A percentile compares a stretch with the other conserved stretches of the same genome.
phyloP scores from a whole-genome alignment of 2,888 invertebrate species.

The Notodonta dromedarius region DNA sequence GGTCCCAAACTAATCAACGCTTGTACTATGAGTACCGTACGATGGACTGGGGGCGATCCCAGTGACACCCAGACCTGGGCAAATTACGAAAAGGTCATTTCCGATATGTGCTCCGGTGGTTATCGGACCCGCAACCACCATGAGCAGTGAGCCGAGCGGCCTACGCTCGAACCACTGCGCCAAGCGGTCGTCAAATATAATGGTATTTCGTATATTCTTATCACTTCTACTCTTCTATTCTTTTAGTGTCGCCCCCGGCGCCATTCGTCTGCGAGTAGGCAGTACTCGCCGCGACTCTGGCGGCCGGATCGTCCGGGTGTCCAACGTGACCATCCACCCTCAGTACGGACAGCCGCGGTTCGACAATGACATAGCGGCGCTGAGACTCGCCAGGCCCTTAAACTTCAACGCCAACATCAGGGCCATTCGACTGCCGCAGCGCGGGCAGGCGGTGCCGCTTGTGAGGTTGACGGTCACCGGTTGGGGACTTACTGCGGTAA shows the following conservation, averaged over 20 bases:
- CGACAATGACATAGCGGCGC: conserved; percentile 76
- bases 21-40: no score
- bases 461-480: conserved; percentile 76
- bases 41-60: no score
- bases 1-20: no score
- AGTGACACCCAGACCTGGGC: no score
- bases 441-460: conserved; percentile 65
- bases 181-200: no score
- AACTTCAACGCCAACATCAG: conserved; percentile 58
- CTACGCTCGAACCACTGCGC: no score
- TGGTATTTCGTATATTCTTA: no score
- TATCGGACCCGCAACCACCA: no score
- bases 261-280: conserved; percentile 71
- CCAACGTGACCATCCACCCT: conserved; percentile 68
- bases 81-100: no score
- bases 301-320: conserved; percentile 68
- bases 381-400: conserved; percentile 64
- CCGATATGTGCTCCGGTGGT: no score
- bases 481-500: conserved; percentile 78
- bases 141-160: no score
- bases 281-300: conserved; percentile 76
- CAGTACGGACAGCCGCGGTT: conserved; percentile 70
- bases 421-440: conserved; percentile 64
- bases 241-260: conserved; percentile 54
- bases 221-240: neutral